Percentiles rank a stretch among this genome's conserved stretches.
phyloP scores from a whole-genome alignment of 2,888 invertebrate genomes.

The Herminia tarsipennalis region DNA sequence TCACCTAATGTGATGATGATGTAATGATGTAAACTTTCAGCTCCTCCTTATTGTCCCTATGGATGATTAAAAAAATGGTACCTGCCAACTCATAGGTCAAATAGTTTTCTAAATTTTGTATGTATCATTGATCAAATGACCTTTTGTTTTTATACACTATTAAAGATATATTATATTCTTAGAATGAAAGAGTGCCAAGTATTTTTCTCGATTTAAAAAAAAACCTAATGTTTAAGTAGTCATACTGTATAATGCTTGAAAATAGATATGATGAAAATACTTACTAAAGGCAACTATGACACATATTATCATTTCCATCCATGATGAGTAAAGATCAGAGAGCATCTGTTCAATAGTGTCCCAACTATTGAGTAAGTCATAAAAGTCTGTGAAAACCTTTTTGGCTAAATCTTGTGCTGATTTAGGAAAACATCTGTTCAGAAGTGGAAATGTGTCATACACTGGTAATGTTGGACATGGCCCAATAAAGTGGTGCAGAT shows the following conservation, averaged over 20 bases:
- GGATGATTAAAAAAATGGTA: too few species aligned
- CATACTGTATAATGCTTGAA: not conserved
- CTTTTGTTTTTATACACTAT: too few species aligned
- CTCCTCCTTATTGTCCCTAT: too few species aligned
- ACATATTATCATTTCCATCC: constrained; percentile 93
- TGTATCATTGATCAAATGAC: too few species aligned
- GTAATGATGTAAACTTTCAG: too few species aligned
- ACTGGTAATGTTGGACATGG: constrained; percentile 93
- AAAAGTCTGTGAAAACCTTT: constrained; percentile 89
- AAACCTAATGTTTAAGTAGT: too few species aligned
- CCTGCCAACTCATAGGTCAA: too few species aligned
- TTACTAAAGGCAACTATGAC: constrained; percentile 93
- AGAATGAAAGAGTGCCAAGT: too few species aligned
- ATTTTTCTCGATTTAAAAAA: too few species aligned
- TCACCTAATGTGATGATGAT: too few species aligned
- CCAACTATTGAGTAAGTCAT: constrained; percentile 94
- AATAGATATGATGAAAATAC: constrained; percentile 46
- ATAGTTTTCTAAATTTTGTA: too few species aligned
- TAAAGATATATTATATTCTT: too few species aligned
- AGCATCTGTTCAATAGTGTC: constrained; percentile 95
- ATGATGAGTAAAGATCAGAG: constrained; percentile 94
- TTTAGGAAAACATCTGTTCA: constrained; percentile 95
- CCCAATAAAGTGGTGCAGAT: constrained; percentile 84
- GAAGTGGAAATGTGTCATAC: constrained; percentile 90
- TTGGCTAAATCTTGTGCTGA: constrained; percentile 88